Conservation (phyloP, 2,113 vertebrate genomes). For the Callorhinus ursinus region DNA sequence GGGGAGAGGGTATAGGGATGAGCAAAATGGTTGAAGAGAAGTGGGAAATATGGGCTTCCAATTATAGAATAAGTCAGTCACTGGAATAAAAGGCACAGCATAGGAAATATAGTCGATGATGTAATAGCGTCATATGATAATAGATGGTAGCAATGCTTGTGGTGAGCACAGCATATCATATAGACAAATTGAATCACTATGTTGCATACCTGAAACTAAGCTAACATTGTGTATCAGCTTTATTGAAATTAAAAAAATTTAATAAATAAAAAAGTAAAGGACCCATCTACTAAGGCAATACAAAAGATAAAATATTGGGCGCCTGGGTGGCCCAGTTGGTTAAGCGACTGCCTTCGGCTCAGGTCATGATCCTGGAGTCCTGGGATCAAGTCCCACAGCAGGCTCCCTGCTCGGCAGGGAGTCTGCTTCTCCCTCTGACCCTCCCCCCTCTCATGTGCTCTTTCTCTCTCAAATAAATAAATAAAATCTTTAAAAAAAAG, state of each 20-base stretch:
- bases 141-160: background rate
- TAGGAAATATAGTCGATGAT: background rate
- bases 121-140: background rate
- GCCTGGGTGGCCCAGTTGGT: no score
- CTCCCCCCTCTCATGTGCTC: no score
- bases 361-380: no score
- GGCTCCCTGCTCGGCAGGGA: no score
- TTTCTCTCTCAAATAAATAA: no score
- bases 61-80: background rate
- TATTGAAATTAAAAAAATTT: background rate
- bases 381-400: no score
- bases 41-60: background rate
- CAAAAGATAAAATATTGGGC: background rate
- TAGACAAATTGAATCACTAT: background rate
- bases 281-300: background rate
- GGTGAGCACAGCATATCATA: background rate
- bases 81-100: background rate
- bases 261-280: background rate
- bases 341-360: no score
- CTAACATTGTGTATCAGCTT: background rate
- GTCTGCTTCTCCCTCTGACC: no score
- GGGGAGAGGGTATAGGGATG: background rate
- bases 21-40: background rate
- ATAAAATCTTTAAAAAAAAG: background rate
- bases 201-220: background rate